Conservation (phyloP, 2,113 vertebrate genomes). For the Apteryx mantelli region DNA sequence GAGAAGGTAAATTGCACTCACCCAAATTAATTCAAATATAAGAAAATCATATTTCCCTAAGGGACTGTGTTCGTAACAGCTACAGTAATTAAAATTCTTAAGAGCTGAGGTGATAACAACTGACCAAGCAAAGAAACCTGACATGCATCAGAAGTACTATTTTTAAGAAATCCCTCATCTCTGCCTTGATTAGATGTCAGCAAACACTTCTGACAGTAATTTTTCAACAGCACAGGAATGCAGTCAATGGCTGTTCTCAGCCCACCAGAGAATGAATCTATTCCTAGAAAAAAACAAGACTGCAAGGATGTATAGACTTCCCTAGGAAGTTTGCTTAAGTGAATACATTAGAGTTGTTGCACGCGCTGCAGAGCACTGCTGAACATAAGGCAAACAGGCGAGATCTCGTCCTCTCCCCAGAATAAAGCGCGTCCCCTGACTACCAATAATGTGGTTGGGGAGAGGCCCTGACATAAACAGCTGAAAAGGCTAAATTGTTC, state of each 20-base stretch:
- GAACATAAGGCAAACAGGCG: background rate
- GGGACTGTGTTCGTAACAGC: constrained; percentile 21
- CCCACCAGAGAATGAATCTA: background rate
- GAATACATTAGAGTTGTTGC: background rate
- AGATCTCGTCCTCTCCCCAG: background rate
- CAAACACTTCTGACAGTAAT: constrained; percentile 32
- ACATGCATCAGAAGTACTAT: constrained; percentile 22
- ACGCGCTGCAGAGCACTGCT: background rate
- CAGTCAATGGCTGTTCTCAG: background rate
- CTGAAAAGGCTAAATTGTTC: background rate
- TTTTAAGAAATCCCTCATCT: constrained; percentile 53
- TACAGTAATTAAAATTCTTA: constrained; percentile 59
- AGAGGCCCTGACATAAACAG: background rate
- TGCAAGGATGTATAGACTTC: background rate
- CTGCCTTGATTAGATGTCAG: constrained; percentile 53
- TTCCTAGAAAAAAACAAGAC: background rate
- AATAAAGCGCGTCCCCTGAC: background rate
- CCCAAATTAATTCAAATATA: constrained; percentile 45
- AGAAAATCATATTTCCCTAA: constrained; percentile 19
- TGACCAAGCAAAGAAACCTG: constrained; percentile 55
- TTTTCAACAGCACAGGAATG: constrained; percentile 25
- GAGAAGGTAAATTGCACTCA: background rate
- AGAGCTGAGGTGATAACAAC: constrained; percentile 49
- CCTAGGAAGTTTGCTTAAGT: constrained; percentile 2
- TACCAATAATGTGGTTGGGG: fast-evolving